Evolutionary conservation across 1,140 invertebrate genomes (phyloP), one percentile per base, ranked within the genome.

Genomic region (Zaprionus tsacasi): DNA sequence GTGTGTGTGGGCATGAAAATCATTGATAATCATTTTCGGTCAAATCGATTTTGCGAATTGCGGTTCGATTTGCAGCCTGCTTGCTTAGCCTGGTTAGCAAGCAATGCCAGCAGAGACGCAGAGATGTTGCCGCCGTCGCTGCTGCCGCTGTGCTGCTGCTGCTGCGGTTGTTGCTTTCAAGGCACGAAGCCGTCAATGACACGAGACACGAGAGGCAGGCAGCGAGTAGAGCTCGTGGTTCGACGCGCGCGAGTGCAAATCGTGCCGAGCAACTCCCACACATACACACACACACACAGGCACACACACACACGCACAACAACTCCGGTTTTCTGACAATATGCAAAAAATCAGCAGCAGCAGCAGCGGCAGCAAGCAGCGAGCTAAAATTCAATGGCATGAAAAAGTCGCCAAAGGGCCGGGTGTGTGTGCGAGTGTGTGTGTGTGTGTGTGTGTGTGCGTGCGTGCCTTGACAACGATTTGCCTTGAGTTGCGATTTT

Each of bases 11-110:
- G 10, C 6, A 35, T 10, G 68, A 52, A 89, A 90, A 89, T 90
- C 85, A 89, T 89, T 89, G 85, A 89, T 89, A 89, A 89, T 90
- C 70, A 81, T 90, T 89, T 89, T 82, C 21, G 86, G 78, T 79
- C 81, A 89, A 89, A 89, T 89, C 85, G 85, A 89, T 89, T 45
- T 45, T 85, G 89, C 74, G 78, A 79, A 80, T 75, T 78, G 85
- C 70, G 83, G 79, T 80, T 70, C 50, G 73, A 35, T 59, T 61
- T 25, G 45, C 56, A 45, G 17, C 50, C 50, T 12, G 60, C 38
- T 63, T 63, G 59, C 21, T 52, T 27, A 56, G 54, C 27, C 54
- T 27, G 40, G 25, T 33, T 56, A 15, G 54, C 13, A 27, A 35
- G 11, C 35, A 36, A 61, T 45, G 27, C 1, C 27, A 45, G 40